These are phyloP conservation scores for Sarcophaga caerulescens DNA, from an alignment of 2,888 invertebrate genomes.

Conservation along the genomic window DNA sequence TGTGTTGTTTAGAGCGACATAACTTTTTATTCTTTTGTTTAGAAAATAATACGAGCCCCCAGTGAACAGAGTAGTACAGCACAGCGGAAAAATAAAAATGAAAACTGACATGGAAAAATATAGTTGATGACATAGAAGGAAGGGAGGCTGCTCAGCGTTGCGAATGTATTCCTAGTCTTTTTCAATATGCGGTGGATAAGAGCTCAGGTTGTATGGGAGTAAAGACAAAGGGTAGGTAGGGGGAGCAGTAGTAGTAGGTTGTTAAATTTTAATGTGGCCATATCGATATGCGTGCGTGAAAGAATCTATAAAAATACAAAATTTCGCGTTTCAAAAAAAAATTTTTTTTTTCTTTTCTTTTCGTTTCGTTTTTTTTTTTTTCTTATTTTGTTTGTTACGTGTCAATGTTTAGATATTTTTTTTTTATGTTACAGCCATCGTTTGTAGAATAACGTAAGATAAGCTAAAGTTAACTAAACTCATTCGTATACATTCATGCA, in stretches of 20 bases:
- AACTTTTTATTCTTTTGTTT: constrained; percentile 79
- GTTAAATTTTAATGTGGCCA: constrained; percentile 79
- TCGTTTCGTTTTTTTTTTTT: too few relatives aligned
- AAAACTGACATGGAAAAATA: constrained; percentile 30
- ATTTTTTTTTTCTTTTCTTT: too few relatives aligned
- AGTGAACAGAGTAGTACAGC: constrained; percentile 37
- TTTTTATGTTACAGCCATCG: background rate
- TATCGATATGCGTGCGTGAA: constrained; percentile 76
- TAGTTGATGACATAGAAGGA: constrained; percentile 51
- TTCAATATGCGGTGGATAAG: too few relatives aligned
- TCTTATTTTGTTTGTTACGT: constrained; percentile 67
- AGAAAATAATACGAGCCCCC: constrained; percentile 73
- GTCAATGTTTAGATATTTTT: constrained; percentile 49
- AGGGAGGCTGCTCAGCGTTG: background rate
- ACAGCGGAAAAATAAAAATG: constrained; percentile 13
- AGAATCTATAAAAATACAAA: constrained; percentile 74
- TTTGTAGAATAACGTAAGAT: constrained; percentile 28
- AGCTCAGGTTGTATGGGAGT: constrained; percentile 1
- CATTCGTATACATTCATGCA: constrained; percentile 29
- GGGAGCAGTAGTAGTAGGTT: constrained; percentile 47
- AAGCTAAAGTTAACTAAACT: constrained; percentile 8
- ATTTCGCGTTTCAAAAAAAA: constrained; percentile 68
- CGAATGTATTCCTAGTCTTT: too few relatives aligned
- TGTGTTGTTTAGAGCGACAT: constrained; percentile 75
- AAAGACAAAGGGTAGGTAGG: too few relatives aligned